These are phyloP conservation scores for Cheilosia vernalis DNA, from an alignment of 2,888 invertebrate genomes.

Conservation along the genomic window DNA sequence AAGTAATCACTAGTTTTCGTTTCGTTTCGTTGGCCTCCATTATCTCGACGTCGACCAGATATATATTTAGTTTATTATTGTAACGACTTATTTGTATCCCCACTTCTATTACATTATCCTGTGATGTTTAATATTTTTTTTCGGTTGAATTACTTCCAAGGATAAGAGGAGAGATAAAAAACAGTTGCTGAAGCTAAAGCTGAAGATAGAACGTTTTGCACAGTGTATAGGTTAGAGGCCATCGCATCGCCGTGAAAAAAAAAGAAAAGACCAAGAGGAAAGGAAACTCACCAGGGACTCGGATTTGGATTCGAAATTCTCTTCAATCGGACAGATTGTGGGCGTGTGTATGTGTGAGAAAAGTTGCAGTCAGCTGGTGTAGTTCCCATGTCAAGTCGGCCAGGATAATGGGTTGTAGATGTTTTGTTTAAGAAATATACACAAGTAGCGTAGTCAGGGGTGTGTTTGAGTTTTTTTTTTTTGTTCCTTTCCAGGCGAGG, in stretches of 20 bases:
- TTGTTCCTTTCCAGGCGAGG: slow-evolving; percentile 13
- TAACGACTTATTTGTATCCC: slow-evolving; percentile 27
- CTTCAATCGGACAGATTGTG: slow-evolving; percentile 39
- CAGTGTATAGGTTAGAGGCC: slow-evolving; percentile 4
- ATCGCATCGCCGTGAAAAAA: neutral
- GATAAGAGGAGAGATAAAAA: slow-evolving; percentile 33
- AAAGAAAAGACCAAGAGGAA: slow-evolving; percentile 2
- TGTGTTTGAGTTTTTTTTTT: neutral
- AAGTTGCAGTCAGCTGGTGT: slow-evolving; percentile 54
- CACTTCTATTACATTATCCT: slow-evolving; percentile 12
- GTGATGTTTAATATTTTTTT: neutral
- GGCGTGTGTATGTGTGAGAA: slow-evolving; percentile 6
- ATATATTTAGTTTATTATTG: slow-evolving; percentile 39
- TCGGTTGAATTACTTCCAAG: slow-evolving; percentile 56
- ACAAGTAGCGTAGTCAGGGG: slow-evolving; percentile 20
- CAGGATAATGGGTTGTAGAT: slow-evolving; percentile 61
- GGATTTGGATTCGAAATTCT: slow-evolving; percentile 45
- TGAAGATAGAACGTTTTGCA: slow-evolving; percentile 18
- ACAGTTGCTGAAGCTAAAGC: slow-evolving; percentile 15
- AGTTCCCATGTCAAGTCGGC: slow-evolving; percentile 66
- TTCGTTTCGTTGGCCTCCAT: neutral
- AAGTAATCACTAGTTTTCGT: slow-evolving; percentile 39
- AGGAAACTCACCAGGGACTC: slow-evolving; percentile 52
- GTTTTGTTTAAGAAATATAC: slow-evolving; percentile 51
- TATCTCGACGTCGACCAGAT: neutral